Base-by-base conservation (phyloP, 92 coral and sea anemone genomes). In the Zoanthus solanderi region DNA sequence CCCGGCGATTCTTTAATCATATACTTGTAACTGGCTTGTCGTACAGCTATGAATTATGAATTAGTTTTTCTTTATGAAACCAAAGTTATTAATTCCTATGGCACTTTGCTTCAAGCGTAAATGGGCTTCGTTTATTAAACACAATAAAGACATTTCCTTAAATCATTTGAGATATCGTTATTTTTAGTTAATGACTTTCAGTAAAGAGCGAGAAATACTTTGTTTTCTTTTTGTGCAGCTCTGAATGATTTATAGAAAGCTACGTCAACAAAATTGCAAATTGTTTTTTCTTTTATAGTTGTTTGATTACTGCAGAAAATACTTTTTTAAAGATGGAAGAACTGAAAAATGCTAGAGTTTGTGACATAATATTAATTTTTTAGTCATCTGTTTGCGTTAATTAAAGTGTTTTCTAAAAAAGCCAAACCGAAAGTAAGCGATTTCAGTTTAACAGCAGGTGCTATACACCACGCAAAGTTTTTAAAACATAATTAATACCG, bases 21-120 rank as follows among this genome's bases (percentile, higher is more conserved):
- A 45, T 28, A 66, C 85, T 81, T 71, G 46, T 81, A 8, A 28
- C 85, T 67, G 75, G 14, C 23, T 65, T 30, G 46, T 47, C 75
- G 66, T 10, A 10, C 12, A 69, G 85, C 75, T 9, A 81, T 81
- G 85, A 81, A 81, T 81, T 81, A 81, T 81, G 47, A 45, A 81
- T 44, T 6, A 46, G 37, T 65, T 63, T 63, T 63, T 63, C 66
- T 79, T 79, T 79, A 17, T 46, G 37, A 10, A 15, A 10, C 57
- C 75, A 81, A 66, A 81, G 61, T 57, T 66, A 81, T 81, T 81
- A 81, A 81, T 71, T 45, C 50, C 45, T 46, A 47, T 65, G 58
- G 75, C 75, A 50, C 75, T 65, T 81, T 65, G 61, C 85, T 66
- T 66, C 45, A 68, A 73, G 85, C 75, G 17, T 10, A 47, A 65